Conservation (phyloP, 35 echinoderm and acorn worm species). For the Lytechinus variegatus region DNA sequence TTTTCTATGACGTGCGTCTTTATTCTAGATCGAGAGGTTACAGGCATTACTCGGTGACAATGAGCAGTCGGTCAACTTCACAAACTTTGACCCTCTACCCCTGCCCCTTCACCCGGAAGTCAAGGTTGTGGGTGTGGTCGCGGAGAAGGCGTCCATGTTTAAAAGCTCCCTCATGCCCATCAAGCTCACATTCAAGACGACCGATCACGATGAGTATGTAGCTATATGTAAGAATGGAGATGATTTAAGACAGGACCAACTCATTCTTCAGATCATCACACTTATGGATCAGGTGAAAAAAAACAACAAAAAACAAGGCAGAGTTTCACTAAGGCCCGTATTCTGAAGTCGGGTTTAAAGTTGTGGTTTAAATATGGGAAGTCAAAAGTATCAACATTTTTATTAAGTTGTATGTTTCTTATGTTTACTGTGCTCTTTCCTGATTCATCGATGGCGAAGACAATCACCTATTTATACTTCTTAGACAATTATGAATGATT, state of each 20-base stretch:
- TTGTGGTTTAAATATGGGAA: no score
- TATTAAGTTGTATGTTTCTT: no score
- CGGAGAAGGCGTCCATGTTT: slow-evolving; percentile 83
- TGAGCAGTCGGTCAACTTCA: slow-evolving; percentile 75
- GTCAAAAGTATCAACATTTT: no score
- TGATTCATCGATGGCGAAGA: no score
- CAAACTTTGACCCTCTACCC: slow-evolving; percentile 86
- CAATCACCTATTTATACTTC: no score
- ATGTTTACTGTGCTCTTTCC: no score
- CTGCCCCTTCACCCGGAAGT: slow-evolving; percentile 81
- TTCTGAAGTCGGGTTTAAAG: no score
- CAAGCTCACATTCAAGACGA: slow-evolving; percentile 85
- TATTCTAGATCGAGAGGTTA: slow-evolving; percentile 82
- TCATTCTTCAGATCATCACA: slow-evolving; percentile 96
- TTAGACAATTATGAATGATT: no score
- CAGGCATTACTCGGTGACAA: slow-evolving; percentile 78
- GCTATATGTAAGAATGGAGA: slow-evolving; percentile 96
- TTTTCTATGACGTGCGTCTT: neutral
- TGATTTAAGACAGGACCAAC: slow-evolving; percentile 95
- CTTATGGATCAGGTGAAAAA: slow-evolving; percentile 91
- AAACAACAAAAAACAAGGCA: no score
- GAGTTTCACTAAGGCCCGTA: no score
- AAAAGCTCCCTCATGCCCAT: slow-evolving; percentile 94
- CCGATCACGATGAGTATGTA: slow-evolving; percentile 76
- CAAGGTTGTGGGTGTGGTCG: slow-evolving; percentile 72